phyloP scores from a whole-genome alignment of 2,888 invertebrate genomes.

The Acanthoscelides obtectus region DNA sequence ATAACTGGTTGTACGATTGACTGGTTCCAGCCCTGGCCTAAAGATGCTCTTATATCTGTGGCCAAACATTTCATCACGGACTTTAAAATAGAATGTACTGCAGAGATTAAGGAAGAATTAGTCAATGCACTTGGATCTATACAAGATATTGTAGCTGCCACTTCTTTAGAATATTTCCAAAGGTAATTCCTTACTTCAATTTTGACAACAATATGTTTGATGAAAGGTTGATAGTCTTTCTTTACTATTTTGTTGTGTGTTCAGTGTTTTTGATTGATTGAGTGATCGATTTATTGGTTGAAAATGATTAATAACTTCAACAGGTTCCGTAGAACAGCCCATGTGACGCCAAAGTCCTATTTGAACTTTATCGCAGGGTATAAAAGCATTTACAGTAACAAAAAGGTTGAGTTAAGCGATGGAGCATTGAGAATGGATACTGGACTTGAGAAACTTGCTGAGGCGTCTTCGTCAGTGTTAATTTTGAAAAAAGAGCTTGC shows the following conservation, averaged over 20 bases:
- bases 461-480: conserved; percentile 91
- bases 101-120: conserved; percentile 76
- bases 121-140: conserved; percentile 89
- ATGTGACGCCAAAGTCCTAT: conserved; percentile 96
- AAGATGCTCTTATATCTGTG: conserved; percentile 88
- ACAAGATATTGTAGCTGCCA: conserved; percentile 85
- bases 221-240: background rate
- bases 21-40: conserved; percentile 98
- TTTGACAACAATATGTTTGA: conserved; percentile 5
- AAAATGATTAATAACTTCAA: no score
- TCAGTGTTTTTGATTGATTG: no score
- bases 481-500: conserved; percentile 87
- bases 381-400: conserved; percentile 87
- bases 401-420: conserved; percentile 83
- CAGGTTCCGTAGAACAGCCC: conserved; percentile 85
- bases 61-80: conserved; percentile 87
- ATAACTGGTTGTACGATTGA: conserved; percentile 98
- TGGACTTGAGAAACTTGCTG: conserved; percentile 89
- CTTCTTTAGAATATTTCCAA: conserved; percentile 83
- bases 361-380: conserved; percentile 93
- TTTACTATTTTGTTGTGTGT: background rate
- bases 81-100: conserved; percentile 84
- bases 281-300: no score
- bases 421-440: conserved; percentile 93
- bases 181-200: conserved; percentile 40